Evolutionary conservation across 1,140 invertebrate species (phyloP).

Genomic region (Hyles euphorbiae): DNA sequence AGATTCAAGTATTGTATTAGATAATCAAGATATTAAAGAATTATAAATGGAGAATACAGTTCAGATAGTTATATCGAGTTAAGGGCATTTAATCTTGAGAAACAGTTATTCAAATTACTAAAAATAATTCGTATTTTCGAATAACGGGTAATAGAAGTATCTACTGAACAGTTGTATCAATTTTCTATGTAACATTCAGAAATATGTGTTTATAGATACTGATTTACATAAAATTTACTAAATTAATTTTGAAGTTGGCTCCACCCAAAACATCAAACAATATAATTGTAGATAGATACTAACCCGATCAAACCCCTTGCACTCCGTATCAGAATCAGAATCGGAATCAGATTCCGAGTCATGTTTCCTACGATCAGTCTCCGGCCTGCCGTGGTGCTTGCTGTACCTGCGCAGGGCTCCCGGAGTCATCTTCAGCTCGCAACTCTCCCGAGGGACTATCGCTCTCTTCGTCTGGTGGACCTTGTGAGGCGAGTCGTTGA

Average conservation of each 20-base stretch:
- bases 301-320: slow-evolving; percentile 74
- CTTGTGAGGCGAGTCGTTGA: slow-evolving; percentile 23
- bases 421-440: slow-evolving; percentile 20
- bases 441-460: slow-evolving; percentile 18
- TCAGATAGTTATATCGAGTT: no score
- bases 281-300: slow-evolving; percentile 29
- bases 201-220: no score
- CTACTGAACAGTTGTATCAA: no score
- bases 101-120: no score
- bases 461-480: not conserved
- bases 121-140: no score
- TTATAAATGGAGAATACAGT: no score
- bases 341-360: slow-evolving; percentile 72
- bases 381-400: slow-evolving; percentile 67
- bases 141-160: no score
- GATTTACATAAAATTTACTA: no score
- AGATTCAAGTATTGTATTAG: no score
- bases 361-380: slow-evolving; percentile 64
- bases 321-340: slow-evolving; percentile 78
- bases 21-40: no score
- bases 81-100: no score
- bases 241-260: not conserved
- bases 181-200: no score
- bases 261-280: not conserved
- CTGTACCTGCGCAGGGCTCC: slow-evolving; percentile 52